Conservation (phyloP, 2,888 invertebrate genomes). For the Drosophila pegasa region DNA sequence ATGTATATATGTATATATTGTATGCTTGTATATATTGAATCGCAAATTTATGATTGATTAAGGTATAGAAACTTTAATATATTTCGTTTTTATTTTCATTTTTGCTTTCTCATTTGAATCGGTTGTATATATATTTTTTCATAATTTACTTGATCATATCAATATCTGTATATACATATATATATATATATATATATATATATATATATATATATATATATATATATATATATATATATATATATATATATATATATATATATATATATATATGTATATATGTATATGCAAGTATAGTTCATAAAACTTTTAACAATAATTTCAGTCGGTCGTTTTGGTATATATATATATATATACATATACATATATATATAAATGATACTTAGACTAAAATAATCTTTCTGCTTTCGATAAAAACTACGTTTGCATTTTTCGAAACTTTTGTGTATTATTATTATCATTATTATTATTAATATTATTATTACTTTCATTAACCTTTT, state of each 20-base stretch:
- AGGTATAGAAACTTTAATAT: conserved; percentile 69
- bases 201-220: conserved; percentile 55
- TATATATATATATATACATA: conserved; percentile 57
- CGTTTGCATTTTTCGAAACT: conserved; percentile 48
- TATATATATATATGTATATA: conserved; percentile 52
- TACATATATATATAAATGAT: conserved; percentile 64
- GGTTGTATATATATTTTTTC: conserved; percentile 66
- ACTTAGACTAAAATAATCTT: conserved; percentile 68
- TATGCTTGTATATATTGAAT: conserved; percentile 65
- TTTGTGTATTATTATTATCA: conserved; percentile 26
- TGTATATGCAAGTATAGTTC: conserved; percentile 77
- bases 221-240: conserved; percentile 72
- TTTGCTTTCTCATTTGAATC: conserved; percentile 38
- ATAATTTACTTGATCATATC: conserved; percentile 79
- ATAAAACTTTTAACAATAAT: conserved; percentile 83
- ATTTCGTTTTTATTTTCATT: conserved; percentile 30
- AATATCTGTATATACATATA: conserved; percentile 74
- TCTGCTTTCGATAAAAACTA: conserved; percentile 50
- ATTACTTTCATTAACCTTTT: conserved; percentile 23
- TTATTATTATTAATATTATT: conserved; percentile 27
- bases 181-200: conserved; percentile 56
- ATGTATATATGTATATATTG: conserved; percentile 60
- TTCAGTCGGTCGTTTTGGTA: conserved; percentile 83
- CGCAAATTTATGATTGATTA: conserved; percentile 75
- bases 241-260: conserved; percentile 57